Conservation (phyloP, 2,797 vertebrate genomes). For the Neosalanx taihuensis region DNA sequence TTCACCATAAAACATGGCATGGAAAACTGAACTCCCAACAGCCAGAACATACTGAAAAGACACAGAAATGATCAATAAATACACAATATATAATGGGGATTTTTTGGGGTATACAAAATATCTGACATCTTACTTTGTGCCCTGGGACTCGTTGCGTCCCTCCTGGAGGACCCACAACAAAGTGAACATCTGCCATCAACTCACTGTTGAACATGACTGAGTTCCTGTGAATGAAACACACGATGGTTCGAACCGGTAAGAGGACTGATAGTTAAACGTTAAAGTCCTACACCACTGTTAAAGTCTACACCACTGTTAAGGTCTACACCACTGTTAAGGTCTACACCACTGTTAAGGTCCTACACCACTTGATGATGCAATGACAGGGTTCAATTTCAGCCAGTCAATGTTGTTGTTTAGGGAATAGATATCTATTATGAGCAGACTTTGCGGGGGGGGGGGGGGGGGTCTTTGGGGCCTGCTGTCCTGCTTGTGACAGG, state of each 20-base stretch:
- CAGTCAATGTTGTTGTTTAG: not conserved
- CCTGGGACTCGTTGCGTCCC: conserved; percentile 92
- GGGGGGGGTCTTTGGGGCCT: too few relatives aligned
- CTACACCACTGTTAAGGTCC: not conserved
- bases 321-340: not conserved
- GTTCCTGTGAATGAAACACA: conserved; percentile 78
- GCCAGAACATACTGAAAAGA: conserved; percentile 89
- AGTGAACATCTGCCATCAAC: conserved; percentile 98
- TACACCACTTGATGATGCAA: too few relatives aligned
- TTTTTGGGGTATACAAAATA: too few relatives aligned
- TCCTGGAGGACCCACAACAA: conserved; percentile 92
- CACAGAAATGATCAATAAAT: not conserved
- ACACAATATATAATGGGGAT: too few relatives aligned
- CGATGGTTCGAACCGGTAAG: not conserved
- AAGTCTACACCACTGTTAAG: too few relatives aligned
- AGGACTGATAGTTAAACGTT: not conserved
- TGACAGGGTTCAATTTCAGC: too few relatives aligned
- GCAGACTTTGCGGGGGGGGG: not conserved
- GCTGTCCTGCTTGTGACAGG: too few relatives aligned
- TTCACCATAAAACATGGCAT: conserved; percentile 99
- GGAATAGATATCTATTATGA: not conserved
- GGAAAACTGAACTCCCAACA: conserved; percentile 98
- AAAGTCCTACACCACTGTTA: too few relatives aligned
- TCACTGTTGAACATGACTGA: conserved; percentile 99
- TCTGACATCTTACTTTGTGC: conserved; percentile 81